Conservation (phyloP, 1,140 invertebrate species). For the Bilobella aurantiaca region DNA sequence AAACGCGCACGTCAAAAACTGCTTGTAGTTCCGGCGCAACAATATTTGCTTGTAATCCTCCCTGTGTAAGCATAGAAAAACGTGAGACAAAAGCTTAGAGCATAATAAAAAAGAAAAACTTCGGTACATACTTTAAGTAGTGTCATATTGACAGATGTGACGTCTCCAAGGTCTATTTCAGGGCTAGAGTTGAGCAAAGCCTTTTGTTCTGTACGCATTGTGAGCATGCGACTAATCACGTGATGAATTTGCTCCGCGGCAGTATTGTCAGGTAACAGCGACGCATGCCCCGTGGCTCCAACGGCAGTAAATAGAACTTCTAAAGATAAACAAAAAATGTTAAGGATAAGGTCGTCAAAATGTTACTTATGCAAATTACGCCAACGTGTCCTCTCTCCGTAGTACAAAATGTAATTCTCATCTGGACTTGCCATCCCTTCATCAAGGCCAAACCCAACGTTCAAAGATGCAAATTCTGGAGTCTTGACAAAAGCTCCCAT, state of each 20-base stretch:
- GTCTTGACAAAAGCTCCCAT: constrained; percentile 72
- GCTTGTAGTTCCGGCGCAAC: constrained; percentile 65
- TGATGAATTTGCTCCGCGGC: constrained; percentile 70
- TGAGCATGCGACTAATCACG: constrained; percentile 65
- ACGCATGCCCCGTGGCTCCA: constrained; percentile 81
- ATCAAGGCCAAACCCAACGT: constrained; percentile 83
- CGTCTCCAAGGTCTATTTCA: constrained; percentile 61
- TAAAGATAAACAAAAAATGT: too few species aligned
- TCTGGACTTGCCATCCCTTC: constrained; percentile 64
- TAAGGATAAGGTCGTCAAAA: too few species aligned
- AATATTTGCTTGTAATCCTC: constrained; percentile 83
- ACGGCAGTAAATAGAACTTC: constrained; percentile 19
- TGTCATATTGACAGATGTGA: constrained; percentile 51
- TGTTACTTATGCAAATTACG: too few species aligned
- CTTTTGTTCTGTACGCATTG: constrained; percentile 55
- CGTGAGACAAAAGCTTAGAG: too few species aligned
- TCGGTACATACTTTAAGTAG: too few species aligned
- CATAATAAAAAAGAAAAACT: too few species aligned
- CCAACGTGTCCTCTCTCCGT: constrained; percentile 65
- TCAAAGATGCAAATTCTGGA: constrained; percentile 65
- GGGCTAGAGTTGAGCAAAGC: constrained; percentile 52
- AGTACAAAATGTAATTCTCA: constrained; percentile 60
- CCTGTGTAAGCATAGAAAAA: constrained; percentile 42
- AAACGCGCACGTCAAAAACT: constrained; percentile 68
- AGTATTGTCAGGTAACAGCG: constrained; percentile 62